Evolutionary conservation across 2,888 invertebrate species (phyloP), one percentile per base, ranked within the genome.

Genomic region (Kuschelorhynchus macadamiae): DNA sequence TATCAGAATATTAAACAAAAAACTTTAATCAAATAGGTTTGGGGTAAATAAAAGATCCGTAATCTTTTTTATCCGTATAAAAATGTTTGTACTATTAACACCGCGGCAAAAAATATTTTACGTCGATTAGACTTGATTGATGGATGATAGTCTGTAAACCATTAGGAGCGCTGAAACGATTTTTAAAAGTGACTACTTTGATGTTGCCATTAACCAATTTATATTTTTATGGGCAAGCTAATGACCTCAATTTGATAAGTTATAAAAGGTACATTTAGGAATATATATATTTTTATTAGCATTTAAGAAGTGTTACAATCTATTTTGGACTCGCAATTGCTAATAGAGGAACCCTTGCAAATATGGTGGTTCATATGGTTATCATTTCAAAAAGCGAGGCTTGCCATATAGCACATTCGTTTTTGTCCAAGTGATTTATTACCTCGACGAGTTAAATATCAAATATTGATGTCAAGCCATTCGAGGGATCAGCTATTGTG

Each of bases 41-140:
- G 21, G 47, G 2, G 21, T 11, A 12, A n/a, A 18, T 17, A 44
- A 25, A 47, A 47, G 20, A 47, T n/a, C 47, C 47, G 12, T 12
- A 25, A 47, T 9, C 46, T 62, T 62, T 53, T 47, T 53, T 46
- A 46, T 53, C 44, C 55, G 62, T 55, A 55, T 62, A 53, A 57
- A 57, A 57, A 57, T 62, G 47, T 53, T 62, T 61, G 53, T 36
- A 39, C 39, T 60, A 55, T 44, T 42, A 55, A 53, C 47, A 46
- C 36, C 32, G 32, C 42, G 30, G 42, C 42, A 63, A 62, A 63
- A 63, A 63, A 55, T 55, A 55, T 56, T 63, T 63, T 47, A 20
- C 63, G 55, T 63, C 63, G 63, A 63, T 63, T 63, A 55, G 49
- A 30, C 12, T 46, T 63, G 63, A 63, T 63, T 63, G 63, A 56